A percentile compares a stretch with the other conserved stretches of the same genome.
Conservation (phyloP, 2,888 invertebrate genomes). For the Drosophila barbarae region DNA sequence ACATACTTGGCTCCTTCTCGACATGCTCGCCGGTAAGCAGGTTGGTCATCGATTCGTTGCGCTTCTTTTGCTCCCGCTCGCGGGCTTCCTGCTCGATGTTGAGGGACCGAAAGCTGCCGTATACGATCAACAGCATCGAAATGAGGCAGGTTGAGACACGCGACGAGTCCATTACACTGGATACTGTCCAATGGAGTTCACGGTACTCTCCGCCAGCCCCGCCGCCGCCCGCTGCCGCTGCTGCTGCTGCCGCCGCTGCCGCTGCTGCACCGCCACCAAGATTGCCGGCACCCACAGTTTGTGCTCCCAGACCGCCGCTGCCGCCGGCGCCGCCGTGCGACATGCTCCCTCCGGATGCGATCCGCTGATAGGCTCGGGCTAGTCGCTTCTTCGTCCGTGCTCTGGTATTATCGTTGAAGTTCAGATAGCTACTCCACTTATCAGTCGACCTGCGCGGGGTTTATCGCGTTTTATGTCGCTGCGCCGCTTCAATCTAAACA, state of each 20-base stretch:
- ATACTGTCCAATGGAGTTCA: conserved; percentile 90
- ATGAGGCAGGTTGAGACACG: conserved; percentile 97
- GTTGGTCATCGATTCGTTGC: conserved; percentile 82
- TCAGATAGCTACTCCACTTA: conserved; percentile 16
- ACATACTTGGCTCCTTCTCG: conserved; percentile 81
- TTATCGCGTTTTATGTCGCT: conserved; percentile 40
- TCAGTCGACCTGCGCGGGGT: conserved; percentile 23
- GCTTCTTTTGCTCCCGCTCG: conserved; percentile 87
- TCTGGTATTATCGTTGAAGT: neutral
- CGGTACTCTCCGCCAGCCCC: conserved; percentile 77
- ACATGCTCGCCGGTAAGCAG: conserved; percentile 79
- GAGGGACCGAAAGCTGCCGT: conserved; percentile 97
- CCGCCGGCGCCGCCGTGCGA: conserved; percentile 76
- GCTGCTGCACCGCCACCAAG: conserved; percentile 72
- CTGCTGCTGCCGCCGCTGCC: conserved; percentile 63
- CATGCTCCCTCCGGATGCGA: conserved; percentile 61
- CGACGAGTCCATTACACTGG: conserved; percentile 98
- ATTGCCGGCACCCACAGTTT: conserved; percentile 69
- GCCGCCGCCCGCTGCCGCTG: conserved; percentile 61
- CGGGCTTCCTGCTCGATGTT: conserved; percentile 98
- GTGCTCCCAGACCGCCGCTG: conserved; percentile 63
- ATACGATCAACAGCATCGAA: conserved; percentile 97
- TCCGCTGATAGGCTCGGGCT: conserved; percentile 7
- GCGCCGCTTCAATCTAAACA: conserved; percentile 44
- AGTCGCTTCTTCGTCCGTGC: conserved; percentile 3